phyloP scores from a whole-genome alignment of 1,140 invertebrate species.

The Drosophila busckii region DNA sequence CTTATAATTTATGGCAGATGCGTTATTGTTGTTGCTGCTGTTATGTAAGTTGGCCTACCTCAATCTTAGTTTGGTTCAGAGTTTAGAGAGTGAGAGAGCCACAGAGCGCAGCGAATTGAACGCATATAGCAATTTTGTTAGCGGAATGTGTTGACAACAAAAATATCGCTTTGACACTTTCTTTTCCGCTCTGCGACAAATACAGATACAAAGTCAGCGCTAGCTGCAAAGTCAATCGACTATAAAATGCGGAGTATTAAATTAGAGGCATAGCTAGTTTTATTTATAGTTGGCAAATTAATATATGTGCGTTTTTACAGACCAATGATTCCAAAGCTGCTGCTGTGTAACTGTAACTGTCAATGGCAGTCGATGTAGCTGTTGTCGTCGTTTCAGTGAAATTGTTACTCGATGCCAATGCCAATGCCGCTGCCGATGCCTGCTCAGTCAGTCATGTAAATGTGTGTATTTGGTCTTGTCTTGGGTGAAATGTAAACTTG shows the following conservation, averaged over 20 bases:
- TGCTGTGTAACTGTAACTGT: conserved; percentile 23
- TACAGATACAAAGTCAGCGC: too few relatives aligned
- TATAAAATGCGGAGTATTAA: conserved; percentile 46
- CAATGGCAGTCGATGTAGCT: too few relatives aligned
- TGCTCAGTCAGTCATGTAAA: conserved; percentile 39
- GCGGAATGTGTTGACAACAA: too few relatives aligned
- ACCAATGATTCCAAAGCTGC: conserved; percentile 41
- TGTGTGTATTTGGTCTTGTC: conserved; percentile 44
- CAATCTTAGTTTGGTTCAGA: too few relatives aligned
- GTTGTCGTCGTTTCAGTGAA: too few relatives aligned
- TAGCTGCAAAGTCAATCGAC: conserved; percentile 63
- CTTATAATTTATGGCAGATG: too few relatives aligned
- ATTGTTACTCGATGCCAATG: too few relatives aligned
- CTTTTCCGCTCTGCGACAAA: too few relatives aligned
- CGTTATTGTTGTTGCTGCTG: conserved; percentile 14
- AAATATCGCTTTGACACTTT: conserved; percentile 54
- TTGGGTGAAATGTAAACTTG: conserved; percentile 42
- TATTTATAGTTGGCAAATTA: too few relatives aligned
- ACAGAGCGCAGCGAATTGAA: conserved; percentile 12
- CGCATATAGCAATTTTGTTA: too few relatives aligned
- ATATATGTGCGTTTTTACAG: too few relatives aligned
- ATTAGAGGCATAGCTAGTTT: too few relatives aligned
- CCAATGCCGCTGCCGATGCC: conserved; percentile 5
- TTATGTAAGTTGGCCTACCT: conserved; percentile 68
- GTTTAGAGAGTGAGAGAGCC: conserved; percentile 6